A percentile compares a stretch with the other conserved stretches of the same genome.
Evolutionary conservation across 2,797 vertebrate species (phyloP).

Genomic region (Phrynocephalus vlangalii): DNA sequence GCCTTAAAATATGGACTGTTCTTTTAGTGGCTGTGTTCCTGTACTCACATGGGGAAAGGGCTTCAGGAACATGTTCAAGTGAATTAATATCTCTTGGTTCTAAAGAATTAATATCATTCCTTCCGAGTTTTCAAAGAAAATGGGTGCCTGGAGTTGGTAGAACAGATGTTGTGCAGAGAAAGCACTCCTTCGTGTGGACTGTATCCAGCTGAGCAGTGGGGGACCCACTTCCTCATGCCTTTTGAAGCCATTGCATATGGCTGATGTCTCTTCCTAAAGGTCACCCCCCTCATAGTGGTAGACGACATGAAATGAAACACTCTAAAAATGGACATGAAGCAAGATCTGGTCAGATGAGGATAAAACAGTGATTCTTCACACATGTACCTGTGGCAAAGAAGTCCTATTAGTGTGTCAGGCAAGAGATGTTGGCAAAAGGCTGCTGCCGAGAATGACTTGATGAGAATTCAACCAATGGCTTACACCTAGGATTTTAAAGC

Average conservation of each 20-base stretch:
- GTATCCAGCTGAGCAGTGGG: not conserved
- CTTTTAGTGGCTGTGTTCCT: not conserved
- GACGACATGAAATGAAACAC: not conserved
- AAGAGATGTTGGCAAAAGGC: not conserved
- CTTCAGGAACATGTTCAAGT: not conserved
- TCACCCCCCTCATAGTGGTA: not conserved
- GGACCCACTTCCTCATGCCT: not conserved
- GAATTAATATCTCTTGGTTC: not conserved
- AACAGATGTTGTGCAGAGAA: not conserved
- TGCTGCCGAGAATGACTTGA: not conserved
- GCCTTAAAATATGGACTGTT: not conserved
- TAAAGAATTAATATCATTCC: not conserved
- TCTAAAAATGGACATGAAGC: not conserved
- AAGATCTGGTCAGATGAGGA: not conserved
- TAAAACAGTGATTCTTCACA: not conserved
- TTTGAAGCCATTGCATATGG: not conserved
- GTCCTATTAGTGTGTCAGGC: not conserved
- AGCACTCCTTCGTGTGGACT: not conserved
- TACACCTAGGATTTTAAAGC: slow-evolving; percentile 16
- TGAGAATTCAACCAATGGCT: not conserved
- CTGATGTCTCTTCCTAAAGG: not conserved
- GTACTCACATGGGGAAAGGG: not conserved
- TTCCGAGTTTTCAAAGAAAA: not conserved
- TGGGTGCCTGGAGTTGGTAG: not conserved
- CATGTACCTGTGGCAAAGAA: not conserved